Conservation (phyloP, 2,113 vertebrate species). For the Microcebus tavaratra region DNA sequence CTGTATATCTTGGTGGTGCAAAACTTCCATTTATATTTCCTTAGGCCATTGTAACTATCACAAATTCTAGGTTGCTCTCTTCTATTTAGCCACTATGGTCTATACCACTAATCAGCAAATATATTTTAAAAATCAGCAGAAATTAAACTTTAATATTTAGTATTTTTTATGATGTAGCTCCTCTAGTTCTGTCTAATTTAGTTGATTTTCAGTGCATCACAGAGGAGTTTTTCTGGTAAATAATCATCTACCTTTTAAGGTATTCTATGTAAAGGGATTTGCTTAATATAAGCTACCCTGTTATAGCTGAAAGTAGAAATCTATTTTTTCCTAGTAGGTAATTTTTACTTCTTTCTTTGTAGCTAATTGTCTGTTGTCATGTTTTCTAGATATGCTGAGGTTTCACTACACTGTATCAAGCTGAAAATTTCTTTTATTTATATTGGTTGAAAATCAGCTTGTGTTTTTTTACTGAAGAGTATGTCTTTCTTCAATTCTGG, state of each 20-base stretch:
- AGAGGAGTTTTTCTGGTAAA: background rate
- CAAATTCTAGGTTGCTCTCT: background rate
- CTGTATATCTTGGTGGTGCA: background rate
- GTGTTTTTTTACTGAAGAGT: background rate
- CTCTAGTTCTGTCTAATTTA: background rate
- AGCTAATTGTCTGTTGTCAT: rapidly evolving
- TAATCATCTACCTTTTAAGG: background rate
- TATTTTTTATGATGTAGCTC: background rate
- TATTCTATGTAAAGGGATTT: background rate
- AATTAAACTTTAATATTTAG: background rate
- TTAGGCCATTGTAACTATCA: background rate
- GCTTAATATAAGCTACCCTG: background rate
- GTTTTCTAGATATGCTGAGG: background rate
- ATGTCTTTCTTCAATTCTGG: background rate
- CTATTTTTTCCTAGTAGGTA: background rate
- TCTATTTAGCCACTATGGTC: background rate
- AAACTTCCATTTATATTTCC: background rate
- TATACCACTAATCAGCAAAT: background rate
- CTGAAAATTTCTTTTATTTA: background rate
- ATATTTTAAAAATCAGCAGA: background rate
- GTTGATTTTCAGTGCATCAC: background rate
- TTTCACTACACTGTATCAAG: background rate
- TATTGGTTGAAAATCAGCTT: background rate
- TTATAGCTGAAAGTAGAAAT: background rate
- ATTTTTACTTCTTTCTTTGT: background rate